Percentiles rank a stretch among this genome's conserved stretches.
phyloP scores from a whole-genome alignment of 2,888 invertebrate species.

The Cynaeus angustus region DNA sequence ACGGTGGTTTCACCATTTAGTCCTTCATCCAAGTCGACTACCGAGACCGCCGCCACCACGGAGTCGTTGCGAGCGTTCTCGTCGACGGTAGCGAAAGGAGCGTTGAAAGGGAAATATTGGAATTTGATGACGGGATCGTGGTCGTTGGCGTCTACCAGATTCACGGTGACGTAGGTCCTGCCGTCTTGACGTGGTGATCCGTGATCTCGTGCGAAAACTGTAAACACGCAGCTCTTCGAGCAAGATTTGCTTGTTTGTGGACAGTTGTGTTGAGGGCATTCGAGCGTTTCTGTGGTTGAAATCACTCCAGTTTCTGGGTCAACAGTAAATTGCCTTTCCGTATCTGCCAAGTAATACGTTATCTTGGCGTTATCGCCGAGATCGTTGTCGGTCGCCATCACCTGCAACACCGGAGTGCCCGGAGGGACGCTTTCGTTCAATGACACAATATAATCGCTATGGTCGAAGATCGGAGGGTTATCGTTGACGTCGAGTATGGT shows the following conservation, averaged over 20 bases:
- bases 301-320: slow-evolving; percentile 95
- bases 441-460: slow-evolving; percentile 94
- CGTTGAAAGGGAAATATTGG: slow-evolving; percentile 88
- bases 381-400: slow-evolving; percentile 96
- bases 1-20: slow-evolving; percentile 91
- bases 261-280: slow-evolving; percentile 88
- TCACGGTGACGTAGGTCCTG: slow-evolving; percentile 93
- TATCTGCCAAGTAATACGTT: slow-evolving; percentile 90
- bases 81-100: slow-evolving; percentile 92
- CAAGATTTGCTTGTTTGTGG: slow-evolving; percentile 79
- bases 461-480: slow-evolving; percentile 95
- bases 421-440: slow-evolving; percentile 95
- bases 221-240: slow-evolving; percentile 95
- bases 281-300: slow-evolving; percentile 85
- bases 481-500: slow-evolving; percentile 95
- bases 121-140: slow-evolving; percentile 94
- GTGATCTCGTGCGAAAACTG: slow-evolving; percentile 94
- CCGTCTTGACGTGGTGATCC: slow-evolving; percentile 94
- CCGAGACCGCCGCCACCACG: slow-evolving; percentile 94
- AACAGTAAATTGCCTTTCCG: slow-evolving; percentile 91
- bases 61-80: slow-evolving; percentile 94
- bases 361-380: slow-evolving; percentile 94
- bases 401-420: slow-evolving; percentile 90
- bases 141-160: slow-evolving; percentile 93
- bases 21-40: slow-evolving; percentile 94